Percentiles rank a stretch among this genome's conserved stretches.
phyloP scores from a whole-genome alignment of 2,113 vertebrate genomes.

The Pseudorasbora parva region DNA sequence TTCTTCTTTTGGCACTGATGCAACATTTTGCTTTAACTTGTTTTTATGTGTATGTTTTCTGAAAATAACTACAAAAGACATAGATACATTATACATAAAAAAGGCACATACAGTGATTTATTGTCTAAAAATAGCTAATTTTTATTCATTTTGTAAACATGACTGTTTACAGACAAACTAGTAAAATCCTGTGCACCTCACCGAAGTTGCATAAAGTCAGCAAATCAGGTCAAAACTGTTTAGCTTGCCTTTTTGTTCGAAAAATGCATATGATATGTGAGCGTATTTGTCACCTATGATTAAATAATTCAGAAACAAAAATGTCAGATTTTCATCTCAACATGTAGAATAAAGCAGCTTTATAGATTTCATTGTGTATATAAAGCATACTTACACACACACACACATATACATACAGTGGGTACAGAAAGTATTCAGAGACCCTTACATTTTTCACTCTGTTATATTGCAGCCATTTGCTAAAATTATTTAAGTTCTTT shows the following conservation, averaged over 20 bases:
- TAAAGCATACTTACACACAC: no score
- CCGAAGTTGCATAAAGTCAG: background rate
- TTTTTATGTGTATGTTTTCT: background rate
- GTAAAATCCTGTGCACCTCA: background rate
- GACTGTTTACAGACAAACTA: background rate
- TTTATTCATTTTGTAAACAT: background rate
- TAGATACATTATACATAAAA: no score
- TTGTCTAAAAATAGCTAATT: background rate
- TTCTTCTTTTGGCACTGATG: background rate
- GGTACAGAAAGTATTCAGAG: no score
- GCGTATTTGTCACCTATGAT: background rate
- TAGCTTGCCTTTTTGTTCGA: background rate
- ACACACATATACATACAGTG: fast-evolving
- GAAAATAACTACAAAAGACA: background rate
- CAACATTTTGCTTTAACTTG: background rate
- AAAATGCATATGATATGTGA: background rate
- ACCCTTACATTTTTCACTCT: no score
- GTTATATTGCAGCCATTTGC: no score
- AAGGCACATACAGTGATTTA: background rate
- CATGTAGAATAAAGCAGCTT: background rate
- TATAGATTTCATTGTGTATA: background rate
- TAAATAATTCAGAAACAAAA: background rate
- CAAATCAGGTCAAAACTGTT: background rate
- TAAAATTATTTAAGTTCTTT: no score
- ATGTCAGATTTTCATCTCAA: background rate